Conservation (phyloP, 2,888 invertebrate genomes). For the Matsumyia berberina region DNA sequence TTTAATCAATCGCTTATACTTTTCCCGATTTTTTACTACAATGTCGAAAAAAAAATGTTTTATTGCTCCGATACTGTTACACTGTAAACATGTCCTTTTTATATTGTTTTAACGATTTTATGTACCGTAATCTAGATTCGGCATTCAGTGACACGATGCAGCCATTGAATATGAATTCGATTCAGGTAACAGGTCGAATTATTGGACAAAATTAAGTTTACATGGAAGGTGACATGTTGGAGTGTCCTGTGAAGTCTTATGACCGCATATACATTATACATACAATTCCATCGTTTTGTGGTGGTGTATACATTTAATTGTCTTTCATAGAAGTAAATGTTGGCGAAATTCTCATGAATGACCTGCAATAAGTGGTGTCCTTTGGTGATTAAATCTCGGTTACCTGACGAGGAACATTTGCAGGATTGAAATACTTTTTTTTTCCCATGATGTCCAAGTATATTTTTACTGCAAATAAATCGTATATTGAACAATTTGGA, state of each 20-base stretch:
- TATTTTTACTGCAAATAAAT: background rate
- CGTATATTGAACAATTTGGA: background rate
- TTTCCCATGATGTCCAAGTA: background rate
- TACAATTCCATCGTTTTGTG: conserved; percentile 21
- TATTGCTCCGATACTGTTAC: conserved; percentile 35
- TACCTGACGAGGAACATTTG: background rate
- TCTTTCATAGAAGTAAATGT: conserved; percentile 42
- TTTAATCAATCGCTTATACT: conserved; percentile 1
- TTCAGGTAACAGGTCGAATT: conserved; percentile 10
- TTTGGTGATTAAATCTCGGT: background rate
- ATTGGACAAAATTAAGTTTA: background rate
- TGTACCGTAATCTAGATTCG: conserved; percentile 33
- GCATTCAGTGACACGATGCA: background rate
- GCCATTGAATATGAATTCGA: conserved; percentile 32
- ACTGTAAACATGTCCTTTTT: conserved; percentile 13
- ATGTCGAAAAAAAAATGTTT: conserved; percentile 24
- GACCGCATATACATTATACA: conserved; percentile 10
- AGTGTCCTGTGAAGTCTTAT: background rate
- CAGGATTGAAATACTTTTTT: conserved; percentile 18
- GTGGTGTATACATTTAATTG: conserved; percentile 51
- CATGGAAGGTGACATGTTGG: background rate
- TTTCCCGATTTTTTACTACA: background rate
- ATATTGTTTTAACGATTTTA: conserved; percentile 40
- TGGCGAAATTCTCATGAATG: conserved; percentile 19
- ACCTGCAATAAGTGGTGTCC: conserved; percentile 21